Percentiles rank a stretch among this genome's conserved stretches.
Conservation (phyloP, 1,140 invertebrate species). For the Pseudomyrmex dendroicus region DNA sequence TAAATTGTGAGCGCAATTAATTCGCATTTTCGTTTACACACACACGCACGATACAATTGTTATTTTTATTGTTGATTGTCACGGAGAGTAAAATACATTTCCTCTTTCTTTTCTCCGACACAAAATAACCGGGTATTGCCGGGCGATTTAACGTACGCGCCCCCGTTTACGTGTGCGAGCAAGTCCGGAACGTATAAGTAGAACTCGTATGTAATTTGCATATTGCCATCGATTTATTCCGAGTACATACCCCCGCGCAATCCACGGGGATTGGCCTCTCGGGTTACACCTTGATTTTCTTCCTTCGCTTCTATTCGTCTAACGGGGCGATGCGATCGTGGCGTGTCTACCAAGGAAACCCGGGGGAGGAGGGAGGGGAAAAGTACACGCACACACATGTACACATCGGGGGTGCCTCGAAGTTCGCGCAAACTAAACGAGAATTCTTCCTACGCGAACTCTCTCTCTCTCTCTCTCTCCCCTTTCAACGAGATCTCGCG, state of each 20-base stretch:
- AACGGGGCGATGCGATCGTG: not conserved
- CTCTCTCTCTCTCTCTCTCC: too few relatives aligned
- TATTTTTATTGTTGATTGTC: not conserved
- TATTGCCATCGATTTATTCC: constrained; percentile 64
- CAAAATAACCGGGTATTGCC: not conserved
- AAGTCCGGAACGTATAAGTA: not conserved
- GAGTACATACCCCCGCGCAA: constrained; percentile 10
- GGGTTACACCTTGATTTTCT: constrained; percentile 42
- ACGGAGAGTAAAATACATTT: constrained; percentile 1
- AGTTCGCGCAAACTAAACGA: not conserved
- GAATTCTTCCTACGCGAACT: too few relatives aligned
- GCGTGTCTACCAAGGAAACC: constrained; percentile 21
- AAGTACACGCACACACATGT: too few relatives aligned
- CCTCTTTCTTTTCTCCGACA: too few relatives aligned
- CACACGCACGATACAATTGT: not conserved
- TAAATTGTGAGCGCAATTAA: not conserved
- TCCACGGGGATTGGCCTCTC: not conserved
- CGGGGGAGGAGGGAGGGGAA: too few relatives aligned
- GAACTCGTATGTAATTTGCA: constrained; percentile 51
- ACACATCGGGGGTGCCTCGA: constrained; percentile 1
- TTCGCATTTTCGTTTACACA: not conserved
- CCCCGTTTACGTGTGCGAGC: constrained; percentile 54
- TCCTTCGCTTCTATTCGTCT: constrained; percentile 5
- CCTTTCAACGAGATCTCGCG: too few relatives aligned
- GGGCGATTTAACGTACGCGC: constrained; percentile 5